phyloP scores from a whole-genome alignment of 23 tunicate genomes.

The Oikopleura vanhoeffeni region DNA sequence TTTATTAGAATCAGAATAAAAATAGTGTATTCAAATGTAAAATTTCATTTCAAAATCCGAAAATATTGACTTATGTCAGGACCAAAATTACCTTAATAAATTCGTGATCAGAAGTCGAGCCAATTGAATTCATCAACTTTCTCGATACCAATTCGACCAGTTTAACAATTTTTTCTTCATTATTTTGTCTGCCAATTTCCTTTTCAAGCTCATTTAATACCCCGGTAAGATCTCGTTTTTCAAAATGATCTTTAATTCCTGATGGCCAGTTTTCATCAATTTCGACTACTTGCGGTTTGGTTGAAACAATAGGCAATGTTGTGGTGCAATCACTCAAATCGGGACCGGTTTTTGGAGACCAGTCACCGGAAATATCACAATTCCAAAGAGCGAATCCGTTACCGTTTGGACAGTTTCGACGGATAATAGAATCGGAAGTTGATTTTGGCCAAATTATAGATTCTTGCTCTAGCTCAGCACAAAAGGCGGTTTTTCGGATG shows the following conservation, averaged over 20 bases:
- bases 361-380: neutral
- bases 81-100: neutral
- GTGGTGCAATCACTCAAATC: neutral
- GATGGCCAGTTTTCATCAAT: neutral
- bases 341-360: neutral
- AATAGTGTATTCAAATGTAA: no score
- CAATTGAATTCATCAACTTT: neutral
- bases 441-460: neutral
- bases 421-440: neutral
- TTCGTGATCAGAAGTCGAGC: neutral
- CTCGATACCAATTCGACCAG: neutral
- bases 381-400: neutral
- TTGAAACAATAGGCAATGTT: neutral
- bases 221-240: neutral
- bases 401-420: neutral
- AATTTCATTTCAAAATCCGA: no score
- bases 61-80: no score
- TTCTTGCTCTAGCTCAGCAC: neutral
- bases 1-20: no score
- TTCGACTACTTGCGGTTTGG: neutral
- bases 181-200: neutral
- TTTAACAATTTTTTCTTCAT: neutral
- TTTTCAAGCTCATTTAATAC: neutral
- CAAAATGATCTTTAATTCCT: neutral
- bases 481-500: no score